These are phyloP conservation scores for Drosophila mimica DNA, from an alignment of 2,888 invertebrate genomes.

Conservation along the genomic window DNA sequence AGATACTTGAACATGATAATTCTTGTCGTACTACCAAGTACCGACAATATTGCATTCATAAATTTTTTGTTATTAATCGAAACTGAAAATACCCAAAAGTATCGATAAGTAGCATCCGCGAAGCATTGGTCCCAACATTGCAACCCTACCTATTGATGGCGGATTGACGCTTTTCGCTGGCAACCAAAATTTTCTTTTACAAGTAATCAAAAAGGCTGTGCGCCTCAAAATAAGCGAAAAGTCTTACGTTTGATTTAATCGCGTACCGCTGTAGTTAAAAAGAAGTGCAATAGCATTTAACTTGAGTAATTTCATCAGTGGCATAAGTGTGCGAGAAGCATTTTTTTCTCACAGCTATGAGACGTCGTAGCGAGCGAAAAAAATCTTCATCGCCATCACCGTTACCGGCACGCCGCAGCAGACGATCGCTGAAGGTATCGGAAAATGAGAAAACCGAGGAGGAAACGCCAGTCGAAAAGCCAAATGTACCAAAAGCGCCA, in stretches of 20 bases:
- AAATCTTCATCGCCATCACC: constrained; percentile 88
- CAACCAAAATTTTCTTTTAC: constrained; percentile 56
- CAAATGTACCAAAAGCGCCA: constrained; percentile 38
- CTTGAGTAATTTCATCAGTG: constrained; percentile 42
- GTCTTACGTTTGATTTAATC: constrained; percentile 13
- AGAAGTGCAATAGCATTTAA: constrained; percentile 45
- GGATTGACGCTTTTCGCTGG: constrained; percentile 74
- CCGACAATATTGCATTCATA: background rate
- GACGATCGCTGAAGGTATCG: constrained; percentile 76
- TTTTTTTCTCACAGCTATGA: constrained; percentile 86
- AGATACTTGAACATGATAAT: background rate
- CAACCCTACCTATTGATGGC: constrained; percentile 72
- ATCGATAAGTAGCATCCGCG: constrained; percentile 27
- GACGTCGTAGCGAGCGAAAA: constrained; percentile 90
- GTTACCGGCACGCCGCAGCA: constrained; percentile 77
- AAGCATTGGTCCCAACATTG: constrained; percentile 26
- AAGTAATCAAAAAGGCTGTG: constrained; percentile 39
- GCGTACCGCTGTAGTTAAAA: constrained; percentile 9
- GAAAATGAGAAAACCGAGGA: constrained; percentile 72
- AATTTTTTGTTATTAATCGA: background rate
- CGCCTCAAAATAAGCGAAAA: constrained; percentile 23
- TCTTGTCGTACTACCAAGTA: background rate
- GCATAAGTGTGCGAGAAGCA: constrained; percentile 40
- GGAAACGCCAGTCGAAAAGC: constrained; percentile 46
- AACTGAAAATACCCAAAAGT: background rate